A percentile compares a stretch with the other conserved stretches of the same genome.
These are phyloP conservation scores for Pseudopodoces humilis DNA, from an alignment of 2,113 vertebrate species.

Conservation along the genomic window DNA sequence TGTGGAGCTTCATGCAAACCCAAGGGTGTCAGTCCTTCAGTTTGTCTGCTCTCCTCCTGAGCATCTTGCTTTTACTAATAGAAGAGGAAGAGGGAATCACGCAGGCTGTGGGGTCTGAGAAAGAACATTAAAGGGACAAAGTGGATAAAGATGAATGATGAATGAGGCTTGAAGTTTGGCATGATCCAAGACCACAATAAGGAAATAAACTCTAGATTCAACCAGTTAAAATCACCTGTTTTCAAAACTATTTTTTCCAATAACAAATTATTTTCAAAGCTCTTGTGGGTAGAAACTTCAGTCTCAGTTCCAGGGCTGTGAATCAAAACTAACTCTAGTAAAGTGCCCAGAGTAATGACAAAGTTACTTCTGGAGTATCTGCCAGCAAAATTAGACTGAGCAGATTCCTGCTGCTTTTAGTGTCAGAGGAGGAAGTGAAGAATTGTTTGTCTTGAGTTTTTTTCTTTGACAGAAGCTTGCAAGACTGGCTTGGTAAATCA, in stretches of 20 bases:
- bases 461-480: neutral
- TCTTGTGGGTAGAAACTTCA: neutral
- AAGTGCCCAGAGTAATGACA: neutral
- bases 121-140: neutral
- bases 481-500: slow-evolving; percentile 13
- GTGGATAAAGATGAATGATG: neutral
- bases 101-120: neutral
- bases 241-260: neutral
- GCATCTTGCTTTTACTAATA: neutral
- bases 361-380: neutral
- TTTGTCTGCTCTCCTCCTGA: neutral
- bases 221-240: neutral
- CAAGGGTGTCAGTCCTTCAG: neutral
- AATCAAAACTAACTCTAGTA: neutral
- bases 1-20: neutral
- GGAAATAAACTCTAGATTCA: neutral
- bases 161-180: neutral
- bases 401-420: neutral
- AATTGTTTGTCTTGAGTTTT: neutral
- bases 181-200: neutral
- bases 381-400: neutral
- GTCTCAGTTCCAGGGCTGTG: neutral
- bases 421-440: neutral
- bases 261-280: neutral
- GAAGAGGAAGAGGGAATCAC: neutral